phyloP scores from a whole-genome alignment of 2,888 invertebrate species.

The Acholoe squamosa region DNA sequence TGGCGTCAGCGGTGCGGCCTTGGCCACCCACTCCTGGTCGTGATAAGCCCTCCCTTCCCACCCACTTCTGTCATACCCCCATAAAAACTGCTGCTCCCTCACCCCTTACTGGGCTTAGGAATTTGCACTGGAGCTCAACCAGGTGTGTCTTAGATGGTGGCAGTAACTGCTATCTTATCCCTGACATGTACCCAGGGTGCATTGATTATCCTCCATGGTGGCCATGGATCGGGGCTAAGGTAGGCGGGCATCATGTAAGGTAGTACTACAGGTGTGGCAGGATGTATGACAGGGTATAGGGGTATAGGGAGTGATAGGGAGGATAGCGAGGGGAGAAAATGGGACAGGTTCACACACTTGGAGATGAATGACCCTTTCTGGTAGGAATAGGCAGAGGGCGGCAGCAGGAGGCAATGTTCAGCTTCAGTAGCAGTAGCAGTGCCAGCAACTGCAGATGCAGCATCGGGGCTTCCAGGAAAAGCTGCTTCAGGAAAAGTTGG shows the following conservation, averaged over 20 bases:
- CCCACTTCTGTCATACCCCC: not conserved
- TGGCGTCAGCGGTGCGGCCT: not conserved
- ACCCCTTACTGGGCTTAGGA: not conserved
- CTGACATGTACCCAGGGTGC: not conserved
- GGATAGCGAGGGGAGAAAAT: not conserved
- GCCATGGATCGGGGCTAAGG: not conserved
- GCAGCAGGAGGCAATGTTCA: not conserved
- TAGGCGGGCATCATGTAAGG: not conserved
- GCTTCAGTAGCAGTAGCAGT: not conserved
- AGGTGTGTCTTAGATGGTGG: slow-evolving; percentile 39
- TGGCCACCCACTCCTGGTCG: not conserved
- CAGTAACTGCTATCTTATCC: not conserved
- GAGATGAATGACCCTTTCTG: not conserved
- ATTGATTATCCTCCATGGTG: slow-evolving; percentile 14
- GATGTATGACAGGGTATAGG: not conserved
- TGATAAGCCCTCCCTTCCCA: not conserved
- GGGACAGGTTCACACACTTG: not conserved
- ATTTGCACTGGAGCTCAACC: not conserved
- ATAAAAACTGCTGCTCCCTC: not conserved
- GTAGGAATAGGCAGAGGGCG: not conserved
- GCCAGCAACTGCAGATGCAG: not conserved
- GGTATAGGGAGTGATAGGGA: not conserved
- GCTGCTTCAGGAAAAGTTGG: not conserved
- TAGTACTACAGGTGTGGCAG: not conserved
- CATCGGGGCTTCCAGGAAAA: too few relatives aligned